These are phyloP conservation scores for Poicephalus meyeri DNA, from an alignment of 2,113 vertebrate species.

Conservation along the genomic window DNA sequence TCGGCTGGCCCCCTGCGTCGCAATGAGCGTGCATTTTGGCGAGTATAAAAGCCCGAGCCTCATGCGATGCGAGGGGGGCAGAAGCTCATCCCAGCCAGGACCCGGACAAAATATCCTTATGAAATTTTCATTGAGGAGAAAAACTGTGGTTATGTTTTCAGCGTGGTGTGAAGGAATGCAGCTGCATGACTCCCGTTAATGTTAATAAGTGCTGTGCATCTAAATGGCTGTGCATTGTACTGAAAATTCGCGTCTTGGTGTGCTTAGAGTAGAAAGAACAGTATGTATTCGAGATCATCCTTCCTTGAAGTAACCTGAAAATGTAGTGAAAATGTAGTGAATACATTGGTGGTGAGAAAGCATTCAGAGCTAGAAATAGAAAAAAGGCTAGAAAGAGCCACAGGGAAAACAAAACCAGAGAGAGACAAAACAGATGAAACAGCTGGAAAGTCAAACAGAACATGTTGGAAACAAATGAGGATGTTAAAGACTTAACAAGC, in stretches of 20 bases:
- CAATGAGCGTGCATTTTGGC: too few species aligned
- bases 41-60: too few species aligned
- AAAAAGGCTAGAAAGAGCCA: neutral
- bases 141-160: conserved; percentile 27
- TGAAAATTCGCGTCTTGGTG: conserved; percentile 6
- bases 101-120: neutral
- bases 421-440: neutral
- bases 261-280: neutral
- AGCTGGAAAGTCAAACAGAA: neutral
- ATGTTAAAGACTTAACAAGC: conserved; percentile 26
- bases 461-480: neutral
- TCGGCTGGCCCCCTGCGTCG: too few species aligned
- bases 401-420: neutral
- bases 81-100: too few species aligned
- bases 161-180: neutral
- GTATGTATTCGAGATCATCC: neutral
- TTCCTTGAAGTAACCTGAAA: conserved; percentile 28
- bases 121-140: neutral
- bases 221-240: neutral
- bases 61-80: too few species aligned
- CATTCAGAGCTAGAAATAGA: neutral
- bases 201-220: neutral
- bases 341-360: neutral
- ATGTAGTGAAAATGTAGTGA: neutral
- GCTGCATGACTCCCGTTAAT: neutral